These are phyloP conservation scores for Drosophila tristis DNA, from an alignment of 1,140 invertebrate genomes.

Conservation along the genomic window DNA sequence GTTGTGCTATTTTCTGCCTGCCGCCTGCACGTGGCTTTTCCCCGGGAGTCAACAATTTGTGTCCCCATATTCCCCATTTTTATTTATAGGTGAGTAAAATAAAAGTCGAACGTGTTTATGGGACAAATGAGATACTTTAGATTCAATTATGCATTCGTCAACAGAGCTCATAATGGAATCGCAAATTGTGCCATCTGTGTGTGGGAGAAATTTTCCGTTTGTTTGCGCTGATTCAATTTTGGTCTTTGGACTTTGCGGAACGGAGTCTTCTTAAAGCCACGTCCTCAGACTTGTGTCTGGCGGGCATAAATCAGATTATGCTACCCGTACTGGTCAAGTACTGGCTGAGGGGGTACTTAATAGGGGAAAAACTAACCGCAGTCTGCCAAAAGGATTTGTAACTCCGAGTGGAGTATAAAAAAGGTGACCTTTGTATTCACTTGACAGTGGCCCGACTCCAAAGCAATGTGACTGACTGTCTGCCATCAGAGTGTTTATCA, in stretches of 20 bases:
- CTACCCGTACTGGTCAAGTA: neutral
- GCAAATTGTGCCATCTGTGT: slow-evolving; percentile 39
- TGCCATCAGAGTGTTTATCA: slow-evolving; percentile 59
- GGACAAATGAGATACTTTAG: slow-evolving; percentile 75
- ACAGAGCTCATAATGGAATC: slow-evolving; percentile 55
- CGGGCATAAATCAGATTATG: slow-evolving; percentile 54
- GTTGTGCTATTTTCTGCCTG: slow-evolving; percentile 41
- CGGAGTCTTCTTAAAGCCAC: slow-evolving; percentile 18
- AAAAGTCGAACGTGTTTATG: slow-evolving; percentile 74
- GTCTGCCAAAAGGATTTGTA: slow-evolving; percentile 19
- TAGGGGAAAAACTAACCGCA: slow-evolving; percentile 32
- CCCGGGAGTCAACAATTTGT: slow-evolving; percentile 41
- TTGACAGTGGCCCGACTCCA: slow-evolving; percentile 48
- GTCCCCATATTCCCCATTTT: slow-evolving; percentile 36
- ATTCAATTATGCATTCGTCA: slow-evolving; percentile 75
- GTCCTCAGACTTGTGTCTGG: slow-evolving; percentile 5
- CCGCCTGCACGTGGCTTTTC: slow-evolving; percentile 56
- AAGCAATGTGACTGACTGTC: neutral
- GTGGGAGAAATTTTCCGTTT: slow-evolving; percentile 28
- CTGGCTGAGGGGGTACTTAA: slow-evolving; percentile 40
- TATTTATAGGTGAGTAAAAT: slow-evolving; percentile 63
- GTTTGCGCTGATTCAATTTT: slow-evolving; percentile 17
- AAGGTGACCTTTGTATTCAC: slow-evolving; percentile 35
- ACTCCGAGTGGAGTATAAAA: slow-evolving; percentile 1
- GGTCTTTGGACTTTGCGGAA: neutral